Evolutionary conservation across 2,797 vertebrate genomes (phyloP), one percentile per base, ranked within the genome.

Genomic region (Sebastiscus albofasciatus): DNA sequence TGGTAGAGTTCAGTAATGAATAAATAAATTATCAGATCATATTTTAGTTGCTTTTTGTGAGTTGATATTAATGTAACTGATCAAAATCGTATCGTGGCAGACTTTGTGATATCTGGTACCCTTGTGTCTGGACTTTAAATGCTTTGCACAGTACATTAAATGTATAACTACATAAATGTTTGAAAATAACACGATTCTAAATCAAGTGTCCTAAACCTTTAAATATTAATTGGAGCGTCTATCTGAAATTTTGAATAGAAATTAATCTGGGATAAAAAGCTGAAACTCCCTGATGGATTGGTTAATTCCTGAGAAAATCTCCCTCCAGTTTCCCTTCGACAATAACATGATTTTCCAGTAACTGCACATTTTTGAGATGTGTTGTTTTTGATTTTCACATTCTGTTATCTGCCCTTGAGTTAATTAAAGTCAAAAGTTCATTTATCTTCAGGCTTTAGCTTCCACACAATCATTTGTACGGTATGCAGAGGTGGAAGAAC

Each of bases 251-350:
- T 46, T 46, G 70, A 60, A 74, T 56, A 26, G 2, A 62, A 58
- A 4, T 67, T 31, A n/a, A 60, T 54, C 18, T 29, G 34, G 6
- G 61, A 33, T 26, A 77, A 59, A 61, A 60, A 3, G 39, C 13
- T 49, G 16, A 58, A 68, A 82, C 77, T 76, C 58, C 68, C 78
- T 62, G 60, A 67, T 26, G 62, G 13, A 76, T 22, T 10, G 27
- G 16, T 67, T 72, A 8, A 75, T 75, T 78, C 86, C 88, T 88
- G 87, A 91, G 88, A 80, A 81, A 49, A 42, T 20, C 16, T 65
- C n/a, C 27, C 29, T 31, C 16, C 14, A 70, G 33, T 54, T 34
- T 72, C 46, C 4, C 6, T 72, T 31, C 68, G 4, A 67, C 0
- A 14, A n/a, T 4, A 27, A 73, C 18, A 56, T 11, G 14, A 31